phyloP scores from a whole-genome alignment of 2,888 invertebrate genomes.

The Phalangium opilio region DNA sequence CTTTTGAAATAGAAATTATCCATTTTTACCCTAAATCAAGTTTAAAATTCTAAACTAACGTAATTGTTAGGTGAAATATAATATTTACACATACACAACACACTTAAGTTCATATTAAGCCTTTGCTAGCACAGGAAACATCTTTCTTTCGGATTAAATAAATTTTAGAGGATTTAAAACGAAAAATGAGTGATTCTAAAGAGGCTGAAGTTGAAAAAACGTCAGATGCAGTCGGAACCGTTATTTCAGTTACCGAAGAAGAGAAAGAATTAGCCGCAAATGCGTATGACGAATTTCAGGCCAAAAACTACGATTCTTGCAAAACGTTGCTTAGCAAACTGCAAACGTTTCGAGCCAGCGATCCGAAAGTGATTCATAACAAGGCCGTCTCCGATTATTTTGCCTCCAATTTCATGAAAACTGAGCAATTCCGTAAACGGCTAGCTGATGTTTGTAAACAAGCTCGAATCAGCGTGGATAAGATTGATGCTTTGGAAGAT shows the following conservation, averaged over 20 bases:
- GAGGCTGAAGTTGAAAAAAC: no score
- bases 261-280: constrained; percentile 44
- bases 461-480: constrained; percentile 33
- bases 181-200: no score
- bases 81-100: no score
- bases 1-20: no score
- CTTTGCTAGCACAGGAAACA: no score
- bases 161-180: no score
- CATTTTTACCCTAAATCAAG: no score
- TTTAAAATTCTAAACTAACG: no score
- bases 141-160: no score
- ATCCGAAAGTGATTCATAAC: constrained; percentile 64
- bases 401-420: constrained; percentile 44
- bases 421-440: constrained; percentile 52
- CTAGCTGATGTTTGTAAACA: constrained; percentile 44
- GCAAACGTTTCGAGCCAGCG: constrained; percentile 42
- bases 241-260: constrained; percentile 32
- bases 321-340: constrained; percentile 47
- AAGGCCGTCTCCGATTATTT: constrained; percentile 69
- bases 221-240: neutral
- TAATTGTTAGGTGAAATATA: no score
- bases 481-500: constrained; percentile 43
- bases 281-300: constrained; percentile 45
- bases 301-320: constrained; percentile 46
- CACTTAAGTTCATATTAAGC: no score